Base-by-base conservation (phyloP, 2,113 vertebrate genomes). In the Trinectes maculatus region DNA sequence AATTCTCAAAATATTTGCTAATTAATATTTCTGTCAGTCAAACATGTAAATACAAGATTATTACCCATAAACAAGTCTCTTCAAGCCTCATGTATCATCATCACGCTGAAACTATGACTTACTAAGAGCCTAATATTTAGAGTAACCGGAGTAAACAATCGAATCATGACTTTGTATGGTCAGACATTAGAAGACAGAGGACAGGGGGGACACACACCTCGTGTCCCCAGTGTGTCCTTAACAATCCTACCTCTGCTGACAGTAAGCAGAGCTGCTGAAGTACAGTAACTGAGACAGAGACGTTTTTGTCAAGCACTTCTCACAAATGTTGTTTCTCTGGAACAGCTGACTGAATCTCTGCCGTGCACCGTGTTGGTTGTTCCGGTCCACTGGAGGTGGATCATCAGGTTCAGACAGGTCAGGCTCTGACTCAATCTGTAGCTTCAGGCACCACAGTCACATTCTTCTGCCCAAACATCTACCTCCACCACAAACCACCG, bases 151-250 rank as follows among this genome's bases (percentile, higher is more conserved):
- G 51, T 62, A 76, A 61, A 72, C 56, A 2, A 22, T 15, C 1
- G 1, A 36, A 3, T 18, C 53, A 43, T 82, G 85, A 76, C 85
- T 89, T 87, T 86, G 73, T 88, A 86, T 82, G 82, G 85, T 87
- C 73, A 80, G 5, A 13, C 40, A 11, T 52, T 5, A 63, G 57
- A 40, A 16, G 34, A 51, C 2, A 1, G 33, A 54, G 46, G 21
- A 1, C 2, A 1, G 33, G 51, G 46, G 21, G 1, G 3, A 2
- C 15, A 31, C 15, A 53, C n/a, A 10, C 26, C 33, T 42, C 28
- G 24, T 36, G 37, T 69, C 49, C 3, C 24, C 3, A 29, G 24
- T 19, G 42, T 71, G 37, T 51, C 25, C 55, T 69, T 54, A 34
- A 43, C 33, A 56, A 2, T 34, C 34, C 28, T 15, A 2, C 3